phyloP scores from a whole-genome alignment of 1,140 invertebrate genomes.

The Zophobas atratus region DNA sequence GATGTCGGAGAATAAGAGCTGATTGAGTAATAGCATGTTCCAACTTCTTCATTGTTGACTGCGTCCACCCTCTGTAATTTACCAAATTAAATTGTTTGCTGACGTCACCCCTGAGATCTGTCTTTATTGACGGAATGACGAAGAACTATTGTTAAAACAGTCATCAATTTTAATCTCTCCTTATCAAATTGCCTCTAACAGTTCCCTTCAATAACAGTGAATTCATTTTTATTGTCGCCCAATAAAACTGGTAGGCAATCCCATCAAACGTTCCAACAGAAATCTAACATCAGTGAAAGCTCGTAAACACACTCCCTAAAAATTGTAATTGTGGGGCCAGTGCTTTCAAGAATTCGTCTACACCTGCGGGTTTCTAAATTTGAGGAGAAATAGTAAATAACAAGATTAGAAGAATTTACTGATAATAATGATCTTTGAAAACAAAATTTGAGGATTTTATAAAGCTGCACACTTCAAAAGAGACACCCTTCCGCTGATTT shows the following conservation, averaged over 20 bases:
- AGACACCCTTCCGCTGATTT: conserved; percentile 6
- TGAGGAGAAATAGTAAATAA: not conserved
- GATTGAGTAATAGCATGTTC: too few relatives aligned
- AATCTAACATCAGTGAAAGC: not conserved
- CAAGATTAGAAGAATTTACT: not conserved
- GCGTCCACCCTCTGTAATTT: conserved; percentile 33
- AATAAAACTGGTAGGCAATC: conserved; percentile 37
- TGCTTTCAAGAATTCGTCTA: not conserved
- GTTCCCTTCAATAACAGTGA: conserved; percentile 35
- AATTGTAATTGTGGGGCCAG: not conserved
- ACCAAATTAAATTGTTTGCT: conserved; percentile 45
- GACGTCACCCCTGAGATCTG: conserved; percentile 47
- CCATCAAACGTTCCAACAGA: conserved; percentile 29
- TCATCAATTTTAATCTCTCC: conserved; percentile 45
- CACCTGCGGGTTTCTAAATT: not conserved
- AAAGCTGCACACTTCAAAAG: not conserved
- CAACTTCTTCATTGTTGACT: not conserved
- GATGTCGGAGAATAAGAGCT: too few relatives aligned
- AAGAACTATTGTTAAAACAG: conserved; percentile 40
- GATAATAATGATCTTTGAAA: not conserved
- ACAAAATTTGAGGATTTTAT: not conserved
- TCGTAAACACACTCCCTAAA: conserved; percentile 29
- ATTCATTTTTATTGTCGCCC: conserved; percentile 41
- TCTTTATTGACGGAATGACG: conserved; percentile 42
- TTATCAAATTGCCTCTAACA: conserved; percentile 42